These are phyloP conservation scores for Drosophila lowei DNA, from an alignment of 1,140 invertebrate species.

Conservation along the genomic window DNA sequence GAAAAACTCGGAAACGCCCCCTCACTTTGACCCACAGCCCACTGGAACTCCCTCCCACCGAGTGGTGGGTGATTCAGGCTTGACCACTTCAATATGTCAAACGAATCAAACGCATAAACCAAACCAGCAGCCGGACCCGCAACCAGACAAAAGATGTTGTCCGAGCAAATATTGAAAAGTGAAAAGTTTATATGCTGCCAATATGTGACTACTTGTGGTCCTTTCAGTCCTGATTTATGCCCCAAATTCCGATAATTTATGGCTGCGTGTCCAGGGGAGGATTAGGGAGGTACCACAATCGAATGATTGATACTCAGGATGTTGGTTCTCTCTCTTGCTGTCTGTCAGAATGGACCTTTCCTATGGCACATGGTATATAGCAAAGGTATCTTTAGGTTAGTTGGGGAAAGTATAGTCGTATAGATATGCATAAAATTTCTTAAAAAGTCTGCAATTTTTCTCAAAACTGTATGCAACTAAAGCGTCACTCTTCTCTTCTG, in stretches of 20 bases:
- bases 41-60: constrained; percentile 7
- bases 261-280: constrained; percentile 12
- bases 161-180: constrained; percentile 74
- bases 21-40: constrained; percentile 9
- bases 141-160: constrained; percentile 50
- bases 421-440: too few species aligned
- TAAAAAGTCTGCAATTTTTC: background rate
- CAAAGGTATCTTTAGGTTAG: too few species aligned
- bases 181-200: constrained; percentile 69
- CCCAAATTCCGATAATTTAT: constrained; percentile 74
- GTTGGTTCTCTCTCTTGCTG: too few species aligned
- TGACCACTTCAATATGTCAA: constrained; percentile 80
- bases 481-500: too few species aligned
- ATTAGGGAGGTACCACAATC: background rate
- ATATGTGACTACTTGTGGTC: constrained; percentile 55
- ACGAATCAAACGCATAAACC: constrained; percentile 64
- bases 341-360: too few species aligned
- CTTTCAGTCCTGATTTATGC: constrained; percentile 66
- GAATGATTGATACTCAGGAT: constrained; percentile 28
- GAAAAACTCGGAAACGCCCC: constrained; percentile 58
- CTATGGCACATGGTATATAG: too few species aligned
- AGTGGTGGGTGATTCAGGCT: constrained; percentile 29
- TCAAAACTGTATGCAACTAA: too few species aligned
- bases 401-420: too few species aligned
- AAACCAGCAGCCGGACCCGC: constrained; percentile 8